These are phyloP conservation scores for Numenius arquata DNA, from an alignment of 2,113 vertebrate genomes.

Conservation along the genomic window DNA sequence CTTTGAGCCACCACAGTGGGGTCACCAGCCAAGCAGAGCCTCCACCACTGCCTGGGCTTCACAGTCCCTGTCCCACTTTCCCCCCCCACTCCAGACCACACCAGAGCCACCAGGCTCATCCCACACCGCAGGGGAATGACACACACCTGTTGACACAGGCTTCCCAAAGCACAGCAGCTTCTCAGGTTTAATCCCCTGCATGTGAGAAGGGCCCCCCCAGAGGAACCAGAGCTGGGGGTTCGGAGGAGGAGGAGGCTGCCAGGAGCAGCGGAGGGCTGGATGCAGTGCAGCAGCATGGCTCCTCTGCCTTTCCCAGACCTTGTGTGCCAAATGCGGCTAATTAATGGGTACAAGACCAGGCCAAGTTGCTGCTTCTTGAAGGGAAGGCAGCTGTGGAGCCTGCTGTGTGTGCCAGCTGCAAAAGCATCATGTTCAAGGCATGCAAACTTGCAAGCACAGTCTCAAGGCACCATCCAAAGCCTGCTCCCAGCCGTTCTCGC, in stretches of 20 bases:
- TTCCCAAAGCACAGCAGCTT: not conserved
- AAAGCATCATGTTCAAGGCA: not conserved
- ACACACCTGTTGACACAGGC: not conserved
- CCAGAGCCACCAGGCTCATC: not conserved
- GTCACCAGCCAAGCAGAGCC: not conserved
- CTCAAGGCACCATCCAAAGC: not conserved
- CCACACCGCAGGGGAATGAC: rapidly evolving
- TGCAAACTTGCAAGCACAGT: not conserved
- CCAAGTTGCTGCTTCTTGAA: not conserved
- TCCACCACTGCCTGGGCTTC: not conserved
- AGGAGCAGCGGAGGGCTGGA: rapidly evolving
- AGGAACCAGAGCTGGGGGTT: not conserved
- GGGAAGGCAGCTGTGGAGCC: not conserved
- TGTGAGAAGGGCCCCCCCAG: not conserved
- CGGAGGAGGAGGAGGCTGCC: not conserved
- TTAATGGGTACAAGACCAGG: not conserved
- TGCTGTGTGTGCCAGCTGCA: not conserved
- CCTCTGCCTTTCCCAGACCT: not conserved
- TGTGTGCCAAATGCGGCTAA: rapidly evolving
- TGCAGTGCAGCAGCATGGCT: rapidly evolving
- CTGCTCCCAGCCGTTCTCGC: not conserved
- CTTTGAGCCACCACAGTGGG: rapidly evolving
- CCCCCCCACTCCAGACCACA: not conserved
- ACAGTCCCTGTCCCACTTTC: rapidly evolving
- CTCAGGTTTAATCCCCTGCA: rapidly evolving